Percentiles rank a stretch among this genome's conserved stretches.
phyloP scores from a whole-genome alignment of 2,113 vertebrate species.

The Syngnathus scovelli region DNA sequence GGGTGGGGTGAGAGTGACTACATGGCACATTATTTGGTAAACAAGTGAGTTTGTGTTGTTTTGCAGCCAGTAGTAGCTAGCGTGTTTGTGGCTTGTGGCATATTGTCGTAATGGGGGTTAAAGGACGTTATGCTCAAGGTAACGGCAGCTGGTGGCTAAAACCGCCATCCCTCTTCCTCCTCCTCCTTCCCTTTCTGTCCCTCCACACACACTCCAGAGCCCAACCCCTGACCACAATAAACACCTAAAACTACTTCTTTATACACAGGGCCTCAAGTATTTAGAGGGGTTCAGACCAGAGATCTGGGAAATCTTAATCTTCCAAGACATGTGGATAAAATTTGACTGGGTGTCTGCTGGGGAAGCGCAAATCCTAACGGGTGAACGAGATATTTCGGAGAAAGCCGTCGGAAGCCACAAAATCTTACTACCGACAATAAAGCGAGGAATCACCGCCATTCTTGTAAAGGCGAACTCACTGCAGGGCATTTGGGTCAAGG shows the following conservation, averaged over 20 bases:
- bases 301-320: conserved; percentile 30
- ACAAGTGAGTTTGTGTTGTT: conserved; percentile 68
- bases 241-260: conserved; percentile 48
- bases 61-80: conserved; percentile 59
- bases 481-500: conserved; percentile 40
- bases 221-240: conserved; percentile 65
- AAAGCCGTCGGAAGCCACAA: conserved; percentile 58
- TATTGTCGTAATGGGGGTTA: conserved; percentile 60
- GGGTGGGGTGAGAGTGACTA: conserved; percentile 33
- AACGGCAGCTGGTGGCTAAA: conserved; percentile 67
- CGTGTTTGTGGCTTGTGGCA: conserved; percentile 67
- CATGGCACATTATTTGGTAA: conserved; percentile 67
- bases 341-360: conserved; percentile 1
- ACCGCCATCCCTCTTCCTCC: conserved; percentile 61
- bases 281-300: conserved; percentile 25
- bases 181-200: conserved; percentile 39
- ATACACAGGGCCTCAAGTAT: conserved; percentile 19
- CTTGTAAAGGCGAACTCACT: conserved; percentile 34
- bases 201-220: conserved; percentile 48
- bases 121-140: conserved; percentile 67
- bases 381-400: conserved; percentile 14
- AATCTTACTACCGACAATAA: conserved; percentile 48
- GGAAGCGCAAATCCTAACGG: conserved; percentile 8
- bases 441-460: conserved; percentile 35
- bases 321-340: conserved; percentile 20